Evolutionary conservation across 1,140 invertebrate species (phyloP), one percentile per base, ranked within the genome.

Genomic region (Drosophila varians): DNA sequence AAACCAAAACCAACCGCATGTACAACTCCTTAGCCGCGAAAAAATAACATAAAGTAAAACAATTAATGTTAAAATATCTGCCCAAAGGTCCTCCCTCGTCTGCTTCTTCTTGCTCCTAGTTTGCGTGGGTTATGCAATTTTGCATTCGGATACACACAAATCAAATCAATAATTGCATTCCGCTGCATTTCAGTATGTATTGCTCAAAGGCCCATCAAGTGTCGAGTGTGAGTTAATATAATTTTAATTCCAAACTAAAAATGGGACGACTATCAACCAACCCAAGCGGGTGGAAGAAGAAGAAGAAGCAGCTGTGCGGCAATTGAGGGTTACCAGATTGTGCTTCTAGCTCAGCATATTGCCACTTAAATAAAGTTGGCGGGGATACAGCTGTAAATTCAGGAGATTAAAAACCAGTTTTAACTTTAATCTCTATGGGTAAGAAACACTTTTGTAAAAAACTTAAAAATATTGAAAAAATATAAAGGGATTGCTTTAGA

Each of bases 241-340:
- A 65, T 74, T 74, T 74, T 74, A 74, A 74, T 74, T 74, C 71
- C 62, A 65, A 74, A 74, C 60, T 56, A 74, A 62, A 38, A 74
- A 40, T 66, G 70, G 70, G 57, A 52, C 43, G 51, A 62, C 36
- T 34, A 28, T 38, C 38, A 47, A 28, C 21, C 69, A 47, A 71
- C 69, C 69, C 68, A 61, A 61, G 68, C 69, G 69, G 68, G 69
- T 58, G 60, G 60, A 36, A 61, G 34, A 48, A 47, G 55, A 61
- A 61, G 58, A 61, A 34, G 42, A 3, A 64, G 56, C 60, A 61
- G 60, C 56, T 62, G 60, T 60, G 55, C 28, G 12, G 40, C 38
- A 42, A 16, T 19, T 28, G 16, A 16, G 47, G 12, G 68, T 43
- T 54, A 49, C 70, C 56, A 71, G 34, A 71, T 36, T 7, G 31